Evolutionary conservation across 2,113 vertebrate species (phyloP).

Genomic region (Ceyx melanurus): DNA sequence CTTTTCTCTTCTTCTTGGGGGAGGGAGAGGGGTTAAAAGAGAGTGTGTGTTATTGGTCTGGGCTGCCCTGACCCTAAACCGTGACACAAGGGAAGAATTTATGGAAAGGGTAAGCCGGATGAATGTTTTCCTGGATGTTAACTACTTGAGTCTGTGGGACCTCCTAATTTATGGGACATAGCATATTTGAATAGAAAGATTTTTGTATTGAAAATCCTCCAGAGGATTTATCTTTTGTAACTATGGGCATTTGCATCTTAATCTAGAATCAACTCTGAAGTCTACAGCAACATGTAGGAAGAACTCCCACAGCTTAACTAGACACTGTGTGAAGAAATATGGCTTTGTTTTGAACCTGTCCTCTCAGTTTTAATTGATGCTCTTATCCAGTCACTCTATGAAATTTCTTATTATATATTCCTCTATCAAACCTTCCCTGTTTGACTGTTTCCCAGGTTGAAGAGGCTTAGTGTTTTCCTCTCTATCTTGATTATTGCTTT

Average conservation of each 20-base stretch:
- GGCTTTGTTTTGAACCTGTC: not conserved
- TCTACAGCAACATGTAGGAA: not conserved
- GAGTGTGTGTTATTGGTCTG: no score
- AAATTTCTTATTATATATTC: not conserved
- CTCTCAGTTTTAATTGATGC: not conserved
- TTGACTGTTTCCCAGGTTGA: not conserved
- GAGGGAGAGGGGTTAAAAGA: no score
- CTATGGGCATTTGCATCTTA: not conserved
- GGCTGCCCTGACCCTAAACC: no score
- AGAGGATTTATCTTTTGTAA: not conserved
- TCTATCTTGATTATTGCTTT: not conserved
- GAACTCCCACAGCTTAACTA: not conserved
- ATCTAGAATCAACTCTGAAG: not conserved
- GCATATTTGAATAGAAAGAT: not conserved
- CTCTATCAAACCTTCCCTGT: not conserved
- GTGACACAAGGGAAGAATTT: not conserved
- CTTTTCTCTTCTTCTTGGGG: no score
- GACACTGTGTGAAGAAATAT: not conserved
- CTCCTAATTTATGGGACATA: not conserved
- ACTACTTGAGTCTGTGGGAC: not conserved
- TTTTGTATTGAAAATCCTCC: not conserved
- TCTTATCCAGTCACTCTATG: not conserved
- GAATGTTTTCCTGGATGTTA: not conserved
- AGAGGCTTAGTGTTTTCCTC: not conserved
- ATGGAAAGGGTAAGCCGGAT: not conserved